Conservation (phyloP, 2,113 vertebrate species). For the Beaufortia kweichowensis region DNA sequence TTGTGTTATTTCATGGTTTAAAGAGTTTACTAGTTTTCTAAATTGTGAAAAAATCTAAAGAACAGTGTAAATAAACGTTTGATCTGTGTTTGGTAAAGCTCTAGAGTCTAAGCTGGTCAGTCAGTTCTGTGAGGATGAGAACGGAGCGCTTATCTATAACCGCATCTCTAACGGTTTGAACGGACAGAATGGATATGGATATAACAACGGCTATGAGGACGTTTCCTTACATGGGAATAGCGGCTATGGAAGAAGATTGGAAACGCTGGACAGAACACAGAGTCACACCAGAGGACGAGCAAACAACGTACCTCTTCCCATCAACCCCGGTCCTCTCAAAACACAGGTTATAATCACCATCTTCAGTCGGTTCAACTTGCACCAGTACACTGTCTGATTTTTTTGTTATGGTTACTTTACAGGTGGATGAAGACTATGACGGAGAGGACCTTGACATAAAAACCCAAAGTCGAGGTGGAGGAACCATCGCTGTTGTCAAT, state of each 20-base stretch:
- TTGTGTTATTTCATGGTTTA: no score
- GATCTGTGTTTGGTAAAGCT: slow-evolving; percentile 66
- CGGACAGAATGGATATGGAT: slow-evolving; percentile 60
- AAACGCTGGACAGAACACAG: slow-evolving; percentile 56
- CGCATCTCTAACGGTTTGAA: slow-evolving; percentile 70
- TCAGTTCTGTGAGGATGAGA: slow-evolving; percentile 91
- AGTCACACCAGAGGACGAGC: slow-evolving; percentile 57
- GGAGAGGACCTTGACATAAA: slow-evolving; percentile 69
- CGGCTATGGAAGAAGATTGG: slow-evolving; percentile 48
- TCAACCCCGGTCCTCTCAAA: slow-evolving; percentile 66
- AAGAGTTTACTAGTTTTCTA: no score
- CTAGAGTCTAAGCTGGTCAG: slow-evolving; percentile 87
- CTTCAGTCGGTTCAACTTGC: background rate
- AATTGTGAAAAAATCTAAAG: no score
- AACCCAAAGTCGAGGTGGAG: slow-evolving; percentile 60
- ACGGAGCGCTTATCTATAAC: slow-evolving; percentile 80
- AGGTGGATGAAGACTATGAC: slow-evolving; percentile 69
- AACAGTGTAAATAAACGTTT: no score
- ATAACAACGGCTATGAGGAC: slow-evolving; percentile 58
- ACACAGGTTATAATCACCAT: slow-evolving; percentile 58
- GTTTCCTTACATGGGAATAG: slow-evolving; percentile 41
- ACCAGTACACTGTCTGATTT: background rate
- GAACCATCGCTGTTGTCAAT: slow-evolving; percentile 57
- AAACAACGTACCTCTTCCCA: slow-evolving; percentile 66
- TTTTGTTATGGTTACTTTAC: slow-evolving; percentile 13